Evolutionary conservation across 2,113 vertebrate species (phyloP).

Genomic region (Procavia capensis): DNA sequence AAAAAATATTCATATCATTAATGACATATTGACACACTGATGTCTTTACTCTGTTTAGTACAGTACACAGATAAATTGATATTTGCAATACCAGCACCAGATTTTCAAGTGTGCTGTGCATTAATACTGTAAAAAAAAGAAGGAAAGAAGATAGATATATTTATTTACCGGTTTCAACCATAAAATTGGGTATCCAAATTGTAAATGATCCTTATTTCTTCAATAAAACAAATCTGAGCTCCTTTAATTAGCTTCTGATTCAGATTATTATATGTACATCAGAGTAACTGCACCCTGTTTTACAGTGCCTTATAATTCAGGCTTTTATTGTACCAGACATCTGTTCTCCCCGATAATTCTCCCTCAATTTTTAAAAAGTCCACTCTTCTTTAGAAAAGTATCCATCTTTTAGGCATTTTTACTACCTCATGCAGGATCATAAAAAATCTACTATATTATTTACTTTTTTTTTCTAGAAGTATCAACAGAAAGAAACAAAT

Average conservation of each 20-base stretch:
- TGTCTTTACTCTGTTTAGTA: not conserved
- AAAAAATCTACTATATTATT: not conserved
- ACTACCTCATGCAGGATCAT: not conserved
- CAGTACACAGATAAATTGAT: not conserved
- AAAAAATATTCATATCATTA: not conserved
- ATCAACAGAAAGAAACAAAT: not conserved
- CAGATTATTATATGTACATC: conserved; percentile 12
- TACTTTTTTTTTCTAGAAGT: conserved; percentile 22
- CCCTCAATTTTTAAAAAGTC: not conserved
- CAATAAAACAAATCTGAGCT: not conserved
- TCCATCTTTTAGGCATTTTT: not conserved
- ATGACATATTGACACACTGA: not conserved
- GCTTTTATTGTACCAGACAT: conserved; percentile 1
- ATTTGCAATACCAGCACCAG: not conserved
- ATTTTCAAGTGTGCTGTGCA: not conserved
- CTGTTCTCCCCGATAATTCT: conserved; percentile 34
- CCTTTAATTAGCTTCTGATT: conserved; percentile 25
- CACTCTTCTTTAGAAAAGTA: not conserved
- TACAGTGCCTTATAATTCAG: not conserved
- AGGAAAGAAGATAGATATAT: not conserved
- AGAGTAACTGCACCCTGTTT: conserved; percentile 50
- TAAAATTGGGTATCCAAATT: not conserved
- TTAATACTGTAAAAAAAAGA: not conserved
- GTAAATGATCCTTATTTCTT: not conserved
- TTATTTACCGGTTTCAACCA: not conserved